Conservation (phyloP, 2,888 invertebrate genomes). For the Caenorhabditis sp. region DNA sequence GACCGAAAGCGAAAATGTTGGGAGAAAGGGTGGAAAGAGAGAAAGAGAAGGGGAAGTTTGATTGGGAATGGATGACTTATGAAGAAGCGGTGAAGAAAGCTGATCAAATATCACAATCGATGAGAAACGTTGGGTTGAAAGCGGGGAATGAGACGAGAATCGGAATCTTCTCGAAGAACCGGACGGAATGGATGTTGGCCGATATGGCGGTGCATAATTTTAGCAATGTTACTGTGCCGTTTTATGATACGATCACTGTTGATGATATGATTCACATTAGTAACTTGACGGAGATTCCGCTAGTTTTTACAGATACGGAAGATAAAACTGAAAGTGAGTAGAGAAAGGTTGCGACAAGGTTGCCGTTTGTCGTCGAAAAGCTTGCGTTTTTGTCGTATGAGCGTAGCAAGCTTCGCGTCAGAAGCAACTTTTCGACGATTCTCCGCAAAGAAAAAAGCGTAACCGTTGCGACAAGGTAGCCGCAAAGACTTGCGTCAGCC, state of each 20-base stretch:
- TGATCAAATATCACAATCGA: conserved; percentile 27
- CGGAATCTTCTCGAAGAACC: conserved; percentile 36
- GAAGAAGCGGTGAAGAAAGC: conserved; percentile 22
- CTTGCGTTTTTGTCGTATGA: neutral
- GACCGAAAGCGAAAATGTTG: neutral
- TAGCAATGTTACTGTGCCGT: conserved; percentile 34
- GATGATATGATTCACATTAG: conserved; percentile 33
- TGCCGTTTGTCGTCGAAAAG: no score
- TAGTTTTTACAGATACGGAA: conserved; percentile 30
- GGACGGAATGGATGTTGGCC: conserved; percentile 29
- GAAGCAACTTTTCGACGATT: neutral
- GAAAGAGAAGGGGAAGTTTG: conserved; percentile 13
- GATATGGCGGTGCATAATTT: conserved; percentile 38
- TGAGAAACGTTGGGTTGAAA: conserved; percentile 27
- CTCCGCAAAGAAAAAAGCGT: no score
- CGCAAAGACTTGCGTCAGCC: no score
- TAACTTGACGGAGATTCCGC: conserved; percentile 22
- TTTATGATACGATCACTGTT: conserved; percentile 36
- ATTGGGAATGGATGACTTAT: conserved; percentile 37
- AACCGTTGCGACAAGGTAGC: no score
- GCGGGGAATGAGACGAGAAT: conserved; percentile 27
- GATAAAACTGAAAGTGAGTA: conserved; percentile 23
- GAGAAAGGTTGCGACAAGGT: no score
- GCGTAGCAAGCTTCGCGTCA: neutral
- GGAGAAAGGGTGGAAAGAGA: conserved; percentile 11